Percentiles rank a stretch among this genome's conserved stretches.
Conservation (phyloP, 2,888 invertebrate genomes). For the Heliconius sara region DNA sequence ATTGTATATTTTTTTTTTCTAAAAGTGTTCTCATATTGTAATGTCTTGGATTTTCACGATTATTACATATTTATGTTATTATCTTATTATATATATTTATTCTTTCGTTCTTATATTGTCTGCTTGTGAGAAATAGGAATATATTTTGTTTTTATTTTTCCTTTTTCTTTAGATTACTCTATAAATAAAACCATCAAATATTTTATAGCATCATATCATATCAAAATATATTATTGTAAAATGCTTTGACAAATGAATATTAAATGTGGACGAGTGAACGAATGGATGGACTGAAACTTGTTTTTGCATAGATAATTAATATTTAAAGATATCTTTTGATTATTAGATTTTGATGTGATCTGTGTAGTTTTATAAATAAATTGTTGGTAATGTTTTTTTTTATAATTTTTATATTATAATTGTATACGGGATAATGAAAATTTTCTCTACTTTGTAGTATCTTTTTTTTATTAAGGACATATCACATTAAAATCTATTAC, state of each 20-base stretch:
- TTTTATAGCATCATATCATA: slow-evolving; percentile 35
- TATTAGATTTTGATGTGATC: slow-evolving; percentile 8
- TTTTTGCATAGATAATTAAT: slow-evolving; percentile 22
- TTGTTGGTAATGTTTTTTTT: neutral
- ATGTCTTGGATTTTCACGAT: too few species aligned
- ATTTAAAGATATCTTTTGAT: neutral
- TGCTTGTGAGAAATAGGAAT: neutral
- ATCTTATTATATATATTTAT: neutral
- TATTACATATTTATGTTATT: too few species aligned
- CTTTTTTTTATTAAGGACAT: neutral
- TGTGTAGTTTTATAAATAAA: neutral
- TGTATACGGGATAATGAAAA: too few species aligned
- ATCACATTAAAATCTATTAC: slow-evolving; percentile 1
- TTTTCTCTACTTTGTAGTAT: too few species aligned
- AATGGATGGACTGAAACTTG: slow-evolving; percentile 15
- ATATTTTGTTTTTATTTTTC: neutral
- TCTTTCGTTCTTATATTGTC: neutral
- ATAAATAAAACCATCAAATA: slow-evolving; percentile 33
- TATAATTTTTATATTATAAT: neutral
- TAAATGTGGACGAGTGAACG: slow-evolving; percentile 31
- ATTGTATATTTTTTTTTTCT: neutral
- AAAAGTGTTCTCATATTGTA: too few species aligned
- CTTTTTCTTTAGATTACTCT: neutral
- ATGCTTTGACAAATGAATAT: slow-evolving; percentile 33
- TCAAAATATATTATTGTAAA: slow-evolving; percentile 31